phyloP scores from a whole-genome alignment of 2,888 invertebrate species.

The Margaritifera margaritifera region DNA sequence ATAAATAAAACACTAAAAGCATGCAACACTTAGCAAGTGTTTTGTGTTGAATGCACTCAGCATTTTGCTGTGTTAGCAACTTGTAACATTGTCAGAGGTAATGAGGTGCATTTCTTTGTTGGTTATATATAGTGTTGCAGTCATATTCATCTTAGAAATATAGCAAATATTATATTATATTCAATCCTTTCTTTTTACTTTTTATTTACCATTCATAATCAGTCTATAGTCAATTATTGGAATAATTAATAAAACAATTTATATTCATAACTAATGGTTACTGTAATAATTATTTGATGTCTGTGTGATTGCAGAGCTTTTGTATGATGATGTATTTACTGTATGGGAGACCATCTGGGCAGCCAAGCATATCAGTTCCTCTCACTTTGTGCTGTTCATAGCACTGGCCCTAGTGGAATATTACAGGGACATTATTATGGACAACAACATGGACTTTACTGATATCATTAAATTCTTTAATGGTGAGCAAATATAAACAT shows the following conservation, averaged over 20 bases:
- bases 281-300: not conserved
- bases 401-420: slow-evolving; percentile 93
- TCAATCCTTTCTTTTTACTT: too few species aligned
- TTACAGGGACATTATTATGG: slow-evolving; percentile 93
- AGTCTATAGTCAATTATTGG: too few species aligned
- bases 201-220: too few species aligned
- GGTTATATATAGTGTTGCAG: too few species aligned
- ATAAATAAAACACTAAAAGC: too few species aligned
- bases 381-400: slow-evolving; percentile 93
- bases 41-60: too few species aligned
- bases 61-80: too few species aligned
- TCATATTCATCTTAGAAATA: too few species aligned
- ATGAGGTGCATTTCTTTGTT: too few species aligned
- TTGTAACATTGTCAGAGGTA: too few species aligned
- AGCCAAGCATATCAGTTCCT: slow-evolving; percentile 88
- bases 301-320: slow-evolving; percentile 79
- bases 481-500: slow-evolving; percentile 78
- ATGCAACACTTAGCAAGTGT: too few species aligned
- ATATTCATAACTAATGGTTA: not conserved
- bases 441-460: slow-evolving; percentile 97
- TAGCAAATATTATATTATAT: too few species aligned
- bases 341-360: slow-evolving; percentile 98
- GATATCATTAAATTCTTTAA: slow-evolving; percentile 99
- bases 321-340: slow-evolving; percentile 92
- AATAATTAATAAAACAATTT: not conserved